Conservation (phyloP, 1,140 invertebrate genomes). For the Acarapis woodi region DNA sequence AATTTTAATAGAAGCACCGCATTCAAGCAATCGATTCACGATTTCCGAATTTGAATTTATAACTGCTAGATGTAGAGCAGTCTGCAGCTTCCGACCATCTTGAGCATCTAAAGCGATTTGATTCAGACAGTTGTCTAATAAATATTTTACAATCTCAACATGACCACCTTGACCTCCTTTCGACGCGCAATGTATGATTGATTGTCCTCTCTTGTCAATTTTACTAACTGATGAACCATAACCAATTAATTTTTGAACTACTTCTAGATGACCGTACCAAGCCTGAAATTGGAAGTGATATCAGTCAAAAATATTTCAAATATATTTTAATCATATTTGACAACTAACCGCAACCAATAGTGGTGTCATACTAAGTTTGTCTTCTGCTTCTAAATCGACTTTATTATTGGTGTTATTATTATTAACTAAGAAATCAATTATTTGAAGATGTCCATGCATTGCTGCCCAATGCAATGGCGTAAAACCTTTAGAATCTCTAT, state of each 20-base stretch:
- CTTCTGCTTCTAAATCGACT: too few species aligned
- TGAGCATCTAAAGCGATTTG: too few species aligned
- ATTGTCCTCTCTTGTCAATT: slow-evolving; percentile 36
- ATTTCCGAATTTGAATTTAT: slow-evolving; percentile 18
- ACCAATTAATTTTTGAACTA: slow-evolving; percentile 37
- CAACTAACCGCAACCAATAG: too few species aligned
- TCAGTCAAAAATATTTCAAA: too few species aligned
- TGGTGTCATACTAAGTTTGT: too few species aligned
- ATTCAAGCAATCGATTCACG: slow-evolving; percentile 17
- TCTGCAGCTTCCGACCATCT: too few species aligned
- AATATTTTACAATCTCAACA: slow-evolving; percentile 25
- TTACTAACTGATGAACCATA: slow-evolving; percentile 40
- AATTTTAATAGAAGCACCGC: slow-evolving; percentile 17
- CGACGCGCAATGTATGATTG: slow-evolving; percentile 33
- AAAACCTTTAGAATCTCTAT: slow-evolving; percentile 95
- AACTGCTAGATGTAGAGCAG: slow-evolving; percentile 17
- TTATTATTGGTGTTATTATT: too few species aligned
- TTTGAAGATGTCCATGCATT: slow-evolving; percentile 64
- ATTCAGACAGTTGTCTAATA: too few species aligned
- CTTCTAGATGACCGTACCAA: slow-evolving; percentile 42
- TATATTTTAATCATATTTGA: too few species aligned
- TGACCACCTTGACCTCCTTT: slow-evolving; percentile 32
- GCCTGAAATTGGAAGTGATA: too few species aligned
- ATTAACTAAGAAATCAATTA: slow-evolving; percentile 40
- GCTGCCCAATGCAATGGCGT: slow-evolving; percentile 88